A percentile compares a stretch with the other conserved stretches of the same genome.
Conservation (phyloP, 2,888 invertebrate species). For the Mesorhabditis spiculigera region DNA sequence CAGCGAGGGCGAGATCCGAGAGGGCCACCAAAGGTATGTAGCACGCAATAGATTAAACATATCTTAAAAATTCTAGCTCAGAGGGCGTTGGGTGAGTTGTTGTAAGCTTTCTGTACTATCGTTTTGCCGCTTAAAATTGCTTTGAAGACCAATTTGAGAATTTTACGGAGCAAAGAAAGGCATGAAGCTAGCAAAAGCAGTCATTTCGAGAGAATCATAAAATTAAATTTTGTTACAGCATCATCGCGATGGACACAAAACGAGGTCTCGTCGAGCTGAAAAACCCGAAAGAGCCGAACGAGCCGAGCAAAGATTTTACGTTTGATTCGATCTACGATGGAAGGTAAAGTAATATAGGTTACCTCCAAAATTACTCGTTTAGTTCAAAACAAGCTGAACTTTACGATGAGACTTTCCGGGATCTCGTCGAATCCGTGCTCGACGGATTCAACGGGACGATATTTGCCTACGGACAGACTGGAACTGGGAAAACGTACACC, state of each 20-base stretch:
- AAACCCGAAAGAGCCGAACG: constrained; percentile 73
- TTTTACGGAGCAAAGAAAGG: neutral
- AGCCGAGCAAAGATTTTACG: constrained; percentile 80
- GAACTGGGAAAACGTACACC: constrained; percentile 79
- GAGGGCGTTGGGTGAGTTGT: no score
- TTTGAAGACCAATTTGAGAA: constrained; percentile 2
- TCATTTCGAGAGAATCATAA: constrained; percentile 8
- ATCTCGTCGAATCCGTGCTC: constrained; percentile 87
- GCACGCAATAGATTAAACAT: neutral
- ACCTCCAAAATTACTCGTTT: constrained; percentile 32
- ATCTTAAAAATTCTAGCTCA: no score
- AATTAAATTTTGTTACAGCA: constrained; percentile 61
- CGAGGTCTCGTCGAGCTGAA: constrained; percentile 85
- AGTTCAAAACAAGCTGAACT: constrained; percentile 83
- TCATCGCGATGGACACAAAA: constrained; percentile 78
- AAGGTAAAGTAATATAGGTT: constrained; percentile 63
- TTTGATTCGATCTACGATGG: constrained; percentile 95
- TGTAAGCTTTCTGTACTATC: no score
- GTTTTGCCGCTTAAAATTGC: neutral
- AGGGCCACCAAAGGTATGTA: constrained; percentile 68
- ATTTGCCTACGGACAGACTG: constrained; percentile 98
- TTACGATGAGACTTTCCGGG: constrained; percentile 92
- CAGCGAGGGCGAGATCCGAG: constrained; percentile 77
- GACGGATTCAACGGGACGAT: constrained; percentile 98
- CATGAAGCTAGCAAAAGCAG: neutral